Percentiles rank a stretch among this genome's conserved stretches.
phyloP scores from a whole-genome alignment of 2,888 invertebrate genomes.

The Mechanitis messenoides region DNA sequence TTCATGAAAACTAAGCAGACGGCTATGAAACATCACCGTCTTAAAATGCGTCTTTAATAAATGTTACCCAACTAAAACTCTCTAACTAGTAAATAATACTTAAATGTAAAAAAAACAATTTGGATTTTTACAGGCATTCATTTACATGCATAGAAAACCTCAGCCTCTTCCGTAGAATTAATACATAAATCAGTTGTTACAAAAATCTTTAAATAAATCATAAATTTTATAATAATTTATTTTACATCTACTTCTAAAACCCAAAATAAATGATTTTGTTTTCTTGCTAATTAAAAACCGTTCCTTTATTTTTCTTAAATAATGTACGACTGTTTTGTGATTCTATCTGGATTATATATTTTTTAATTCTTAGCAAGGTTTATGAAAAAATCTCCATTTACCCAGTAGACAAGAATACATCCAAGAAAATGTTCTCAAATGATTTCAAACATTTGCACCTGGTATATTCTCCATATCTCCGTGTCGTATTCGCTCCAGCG shows the following conservation, averaged over 20 bases:
- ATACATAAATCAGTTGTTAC: no score
- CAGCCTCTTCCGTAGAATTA: no score
- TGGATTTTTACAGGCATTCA: no score
- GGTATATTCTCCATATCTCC: conserved; percentile 2
- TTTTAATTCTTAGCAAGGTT: background rate
- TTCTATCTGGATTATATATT: no score
- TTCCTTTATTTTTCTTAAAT: no score
- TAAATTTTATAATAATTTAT: no score
- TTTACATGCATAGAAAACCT: no score
- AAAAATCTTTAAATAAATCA: no score
- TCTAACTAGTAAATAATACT: background rate
- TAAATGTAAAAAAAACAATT: background rate
- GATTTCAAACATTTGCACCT: conserved; percentile 7
- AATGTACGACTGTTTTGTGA: no score
- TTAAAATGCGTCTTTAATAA: conserved; percentile 1
- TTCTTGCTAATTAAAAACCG: no score
- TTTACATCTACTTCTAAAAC: no score
- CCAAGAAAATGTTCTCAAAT: conserved; percentile 4
- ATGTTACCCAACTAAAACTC: background rate
- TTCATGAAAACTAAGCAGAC: conserved; percentile 2
- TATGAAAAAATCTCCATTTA: conserved; percentile 2
- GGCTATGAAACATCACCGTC: background rate
- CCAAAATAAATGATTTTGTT: no score
- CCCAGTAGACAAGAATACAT: background rate
- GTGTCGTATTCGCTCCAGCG: conserved; percentile 9